These are phyloP conservation scores for Erythrocebus patas DNA, from an alignment of 2,113 vertebrate genomes.

Conservation along the genomic window DNA sequence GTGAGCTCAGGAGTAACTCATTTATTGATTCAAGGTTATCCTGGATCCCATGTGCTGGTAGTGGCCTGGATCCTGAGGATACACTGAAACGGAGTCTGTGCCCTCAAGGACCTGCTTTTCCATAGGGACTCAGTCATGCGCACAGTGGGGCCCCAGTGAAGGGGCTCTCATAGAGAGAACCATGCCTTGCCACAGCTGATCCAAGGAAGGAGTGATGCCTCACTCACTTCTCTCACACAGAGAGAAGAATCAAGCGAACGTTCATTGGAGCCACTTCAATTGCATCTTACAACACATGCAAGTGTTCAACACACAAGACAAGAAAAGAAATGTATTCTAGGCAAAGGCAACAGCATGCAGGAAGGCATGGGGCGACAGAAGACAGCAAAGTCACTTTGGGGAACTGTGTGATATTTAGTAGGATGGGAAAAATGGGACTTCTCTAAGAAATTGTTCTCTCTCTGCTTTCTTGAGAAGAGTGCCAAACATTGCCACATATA, in stretches of 20 bases:
- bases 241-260: not conserved
- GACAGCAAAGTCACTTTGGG: not conserved
- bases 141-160: too few relatives aligned
- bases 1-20: not conserved
- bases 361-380: rapidly evolving
- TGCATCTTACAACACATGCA: not conserved
- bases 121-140: not conserved
- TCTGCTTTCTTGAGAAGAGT: not conserved
- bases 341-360: rapidly evolving
- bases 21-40: not conserved
- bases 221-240: not conserved
- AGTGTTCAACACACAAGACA: not conserved
- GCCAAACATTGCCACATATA: not conserved
- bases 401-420: rapidly evolving
- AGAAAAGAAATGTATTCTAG: not conserved
- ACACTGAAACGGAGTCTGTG: not conserved
- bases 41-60: too few relatives aligned
- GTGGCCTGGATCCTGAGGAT: too few relatives aligned
- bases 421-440: too few relatives aligned
- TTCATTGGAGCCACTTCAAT: not conserved
- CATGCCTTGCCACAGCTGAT: rapidly evolving
- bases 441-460: not conserved
- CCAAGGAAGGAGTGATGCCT: too few relatives aligned
- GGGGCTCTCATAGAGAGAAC: not conserved
- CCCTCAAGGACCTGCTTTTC: not conserved